phyloP scores from a whole-genome alignment of 2,113 vertebrate genomes.

The Oncorhynchus nerka region DNA sequence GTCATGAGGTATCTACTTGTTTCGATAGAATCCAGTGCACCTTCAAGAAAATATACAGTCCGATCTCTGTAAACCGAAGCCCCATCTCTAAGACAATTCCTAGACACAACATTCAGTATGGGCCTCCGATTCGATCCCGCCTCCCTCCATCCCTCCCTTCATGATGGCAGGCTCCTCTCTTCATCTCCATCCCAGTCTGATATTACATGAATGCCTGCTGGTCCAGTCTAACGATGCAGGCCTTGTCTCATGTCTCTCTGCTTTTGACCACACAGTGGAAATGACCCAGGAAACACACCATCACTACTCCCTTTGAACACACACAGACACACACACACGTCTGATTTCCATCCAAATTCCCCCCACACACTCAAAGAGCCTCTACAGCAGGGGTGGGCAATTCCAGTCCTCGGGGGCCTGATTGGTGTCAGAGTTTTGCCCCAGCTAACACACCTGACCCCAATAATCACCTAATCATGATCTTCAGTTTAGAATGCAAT shows the following conservation, averaged over 20 bases:
- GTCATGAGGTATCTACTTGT: too few species aligned
- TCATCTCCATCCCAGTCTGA: background rate
- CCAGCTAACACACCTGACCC: too few species aligned
- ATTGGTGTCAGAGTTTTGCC: too few species aligned
- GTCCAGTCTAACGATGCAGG: constrained; percentile 4
- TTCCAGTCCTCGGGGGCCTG: too few species aligned
- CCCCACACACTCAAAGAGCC: constrained; percentile 1
- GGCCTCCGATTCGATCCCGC: background rate
- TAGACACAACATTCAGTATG: background rate
- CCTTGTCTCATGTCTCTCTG: constrained; percentile 21
- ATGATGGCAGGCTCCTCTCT: background rate
- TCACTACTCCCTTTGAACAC: background rate
- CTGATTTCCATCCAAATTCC: constrained; percentile 13
- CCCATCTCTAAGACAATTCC: background rate
- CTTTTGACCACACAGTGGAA: constrained; percentile 3
- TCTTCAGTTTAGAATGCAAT: too few species aligned
- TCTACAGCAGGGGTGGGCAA: too few species aligned
- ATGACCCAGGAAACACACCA: background rate
- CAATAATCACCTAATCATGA: too few species aligned
- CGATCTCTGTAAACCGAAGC: too few species aligned
- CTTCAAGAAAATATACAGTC: too few species aligned
- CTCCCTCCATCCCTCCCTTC: background rate
- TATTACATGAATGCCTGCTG: constrained; percentile 19
- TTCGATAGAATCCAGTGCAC: too few species aligned
- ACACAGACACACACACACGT: constrained; percentile 19